Evolutionary conservation across 2,113 vertebrate genomes (phyloP), one percentile per base, ranked within the genome.

Genomic region (Ictidomys tridecemlineatus): DNA sequence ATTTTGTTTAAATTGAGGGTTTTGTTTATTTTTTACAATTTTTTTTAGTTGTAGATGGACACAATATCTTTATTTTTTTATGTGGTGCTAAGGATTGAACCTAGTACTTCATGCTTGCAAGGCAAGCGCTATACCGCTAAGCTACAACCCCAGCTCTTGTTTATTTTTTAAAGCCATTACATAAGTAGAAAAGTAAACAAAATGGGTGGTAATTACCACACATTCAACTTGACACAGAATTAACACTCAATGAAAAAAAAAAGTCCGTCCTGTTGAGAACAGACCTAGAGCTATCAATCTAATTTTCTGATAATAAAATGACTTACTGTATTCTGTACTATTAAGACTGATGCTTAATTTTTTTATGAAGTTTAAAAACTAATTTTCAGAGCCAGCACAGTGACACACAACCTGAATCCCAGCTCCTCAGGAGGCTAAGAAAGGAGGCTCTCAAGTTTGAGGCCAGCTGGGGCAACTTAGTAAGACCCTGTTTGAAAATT

Each of bases 131-230:
- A 12, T 51, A 51, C 11, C 51, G 13, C 13, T 51, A 2, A 51
- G 51, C 51, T 14, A 51, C 51, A 51, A 51, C 13, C 51, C 51
- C 51, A 51, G 51, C 51, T 92, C 42, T 65, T 72, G 51, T 53
- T 53, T 53, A 72, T 12, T 53, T 24, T 76, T 89, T 45, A 86
- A 39, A 51, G 34, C 51, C 56, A 69, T 3, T 77, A 79, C 22
- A 78, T 45, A 58, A 95, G 74, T 56, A 56, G 5, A 97, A 95
- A 72, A 65, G 89, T 63, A 78, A 78, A 63, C 70, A 0, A 61
- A 93, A 91, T 34, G 45, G 8, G 45, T n/a, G 53, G 72, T 16
- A 90, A 85, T 85, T 70, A 85, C 48, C 26, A 94, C 85, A 97
- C 67, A 86, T 17, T 77, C 26, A 89, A 3, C 28, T 22, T 63